Evolutionary conservation across 2,797 vertebrate species (phyloP).

Genomic region (Siniperca undulata): DNA sequence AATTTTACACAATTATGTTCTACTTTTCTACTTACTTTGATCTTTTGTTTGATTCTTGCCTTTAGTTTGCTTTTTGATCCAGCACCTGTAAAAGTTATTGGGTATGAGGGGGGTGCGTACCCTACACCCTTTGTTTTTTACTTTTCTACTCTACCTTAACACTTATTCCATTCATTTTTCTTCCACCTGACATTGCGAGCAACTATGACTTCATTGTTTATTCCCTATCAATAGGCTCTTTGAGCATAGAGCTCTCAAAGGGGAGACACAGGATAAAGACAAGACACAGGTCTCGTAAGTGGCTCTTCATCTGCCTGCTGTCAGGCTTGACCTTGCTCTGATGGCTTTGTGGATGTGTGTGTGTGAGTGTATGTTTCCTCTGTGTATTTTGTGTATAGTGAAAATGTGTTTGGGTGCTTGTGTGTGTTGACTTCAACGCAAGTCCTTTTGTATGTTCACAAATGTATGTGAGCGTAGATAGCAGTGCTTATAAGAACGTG

Average conservation of each 20-base stretch:
- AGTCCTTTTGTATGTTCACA: background rate
- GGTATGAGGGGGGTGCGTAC: too few relatives aligned
- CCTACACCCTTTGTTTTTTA: slow-evolving; percentile 13
- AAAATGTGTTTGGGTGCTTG: slow-evolving; percentile 7
- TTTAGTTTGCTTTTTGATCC: too few relatives aligned
- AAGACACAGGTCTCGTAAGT: slow-evolving; percentile 73
- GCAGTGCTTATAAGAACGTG: background rate
- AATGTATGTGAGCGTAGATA: background rate
- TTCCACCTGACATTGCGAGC: slow-evolving; percentile 54
- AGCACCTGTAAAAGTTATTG: too few relatives aligned
- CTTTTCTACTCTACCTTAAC: slow-evolving; percentile 43
- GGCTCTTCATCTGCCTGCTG: slow-evolving; percentile 76
- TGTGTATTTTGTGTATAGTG: slow-evolving; percentile 14
- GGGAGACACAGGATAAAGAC: slow-evolving; percentile 62
- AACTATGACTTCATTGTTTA: slow-evolving; percentile 72
- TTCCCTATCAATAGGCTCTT: slow-evolving; percentile 66
- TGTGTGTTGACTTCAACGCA: background rate
- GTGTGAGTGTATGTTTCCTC: slow-evolving; percentile 6
- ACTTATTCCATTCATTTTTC: slow-evolving; percentile 52
- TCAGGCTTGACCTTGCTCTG: slow-evolving; percentile 76
- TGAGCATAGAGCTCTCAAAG: slow-evolving; percentile 54
- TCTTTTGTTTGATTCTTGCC: too few relatives aligned
- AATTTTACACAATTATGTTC: slow-evolving; percentile 16
- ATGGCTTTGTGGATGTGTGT: slow-evolving; percentile 57
- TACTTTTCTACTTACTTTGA: too few relatives aligned